Evolutionary conservation across 2,888 invertebrate species (phyloP).

Genomic region (Euphydryas editha): DNA sequence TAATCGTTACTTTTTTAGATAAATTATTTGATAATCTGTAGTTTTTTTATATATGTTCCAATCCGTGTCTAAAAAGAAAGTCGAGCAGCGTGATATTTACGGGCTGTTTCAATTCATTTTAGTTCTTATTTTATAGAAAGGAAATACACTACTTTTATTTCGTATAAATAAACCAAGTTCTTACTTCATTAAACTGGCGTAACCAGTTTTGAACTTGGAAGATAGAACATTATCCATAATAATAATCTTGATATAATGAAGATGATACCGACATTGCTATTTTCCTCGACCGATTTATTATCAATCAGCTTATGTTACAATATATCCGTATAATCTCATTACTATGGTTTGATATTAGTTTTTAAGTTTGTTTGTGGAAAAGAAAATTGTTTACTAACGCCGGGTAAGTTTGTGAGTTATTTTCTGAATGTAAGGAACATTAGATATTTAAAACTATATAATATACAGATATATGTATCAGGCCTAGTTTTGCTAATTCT

Average conservation of each 20-base stretch:
- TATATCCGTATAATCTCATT: slow-evolving; percentile 32
- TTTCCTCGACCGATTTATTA: slow-evolving; percentile 38
- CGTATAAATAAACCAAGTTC: too few species aligned
- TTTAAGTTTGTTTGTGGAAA: background rate
- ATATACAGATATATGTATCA: too few species aligned
- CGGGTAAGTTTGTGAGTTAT: too few species aligned
- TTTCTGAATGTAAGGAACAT: too few species aligned
- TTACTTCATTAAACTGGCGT: too few species aligned
- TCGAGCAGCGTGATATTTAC: too few species aligned
- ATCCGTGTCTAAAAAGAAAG: too few species aligned
- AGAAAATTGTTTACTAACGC: background rate
- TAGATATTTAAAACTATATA: too few species aligned
- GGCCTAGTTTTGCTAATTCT: too few species aligned
- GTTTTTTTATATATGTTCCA: too few species aligned
- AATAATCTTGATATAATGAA: background rate
- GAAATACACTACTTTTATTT: background rate
- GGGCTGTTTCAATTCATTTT: background rate
- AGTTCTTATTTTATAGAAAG: background rate
- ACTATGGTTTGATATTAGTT: background rate
- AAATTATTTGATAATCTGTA: too few species aligned
- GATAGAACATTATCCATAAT: background rate
- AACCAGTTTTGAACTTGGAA: background rate
- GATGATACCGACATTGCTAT: slow-evolving; percentile 3
- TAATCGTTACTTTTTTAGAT: too few species aligned
- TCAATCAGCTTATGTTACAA: slow-evolving; percentile 39